These are phyloP conservation scores for Tortrix viridana DNA, from an alignment of 2,888 invertebrate genomes.

Conservation along the genomic window DNA sequence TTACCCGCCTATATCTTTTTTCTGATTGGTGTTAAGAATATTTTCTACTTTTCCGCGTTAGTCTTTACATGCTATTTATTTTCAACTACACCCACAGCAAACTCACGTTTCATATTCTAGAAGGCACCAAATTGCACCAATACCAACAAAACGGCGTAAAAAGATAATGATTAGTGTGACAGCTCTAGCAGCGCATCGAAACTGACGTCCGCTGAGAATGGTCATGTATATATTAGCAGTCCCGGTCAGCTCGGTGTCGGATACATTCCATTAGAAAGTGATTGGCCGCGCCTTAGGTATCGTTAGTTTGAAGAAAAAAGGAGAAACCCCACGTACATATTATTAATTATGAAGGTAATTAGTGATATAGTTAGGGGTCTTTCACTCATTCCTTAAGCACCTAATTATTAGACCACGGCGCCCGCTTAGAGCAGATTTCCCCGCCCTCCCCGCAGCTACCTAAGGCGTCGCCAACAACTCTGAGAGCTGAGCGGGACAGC, in stretches of 20 bases:
- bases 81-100: constrained; percentile 24
- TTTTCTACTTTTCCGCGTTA: constrained; percentile 26
- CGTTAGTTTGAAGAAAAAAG: no score
- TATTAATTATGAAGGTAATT: no score
- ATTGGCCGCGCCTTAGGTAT: no score
- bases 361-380: no score
- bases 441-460: no score
- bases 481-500: constrained; percentile 18
- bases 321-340: no score
- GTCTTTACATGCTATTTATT: constrained; percentile 27
- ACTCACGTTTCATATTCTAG: constrained; percentile 27
- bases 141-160: background rate
- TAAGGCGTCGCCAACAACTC: background rate
- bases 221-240: constrained; percentile 5
- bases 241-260: constrained; percentile 6
- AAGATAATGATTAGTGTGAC: constrained; percentile 10
- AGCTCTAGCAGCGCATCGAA: constrained; percentile 22
- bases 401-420: no score
- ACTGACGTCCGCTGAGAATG: constrained; percentile 13
- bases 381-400: no score
- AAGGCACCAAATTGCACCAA: constrained; percentile 12
- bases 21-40: constrained; percentile 26
- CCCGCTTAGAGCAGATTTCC: accelerated
- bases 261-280: no score
- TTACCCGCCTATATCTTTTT: constrained; percentile 4